Evolutionary conservation across 1,140 invertebrate species (phyloP), one percentile per base, ranked within the genome.

Genomic region (Aphidius ervi): DNA sequence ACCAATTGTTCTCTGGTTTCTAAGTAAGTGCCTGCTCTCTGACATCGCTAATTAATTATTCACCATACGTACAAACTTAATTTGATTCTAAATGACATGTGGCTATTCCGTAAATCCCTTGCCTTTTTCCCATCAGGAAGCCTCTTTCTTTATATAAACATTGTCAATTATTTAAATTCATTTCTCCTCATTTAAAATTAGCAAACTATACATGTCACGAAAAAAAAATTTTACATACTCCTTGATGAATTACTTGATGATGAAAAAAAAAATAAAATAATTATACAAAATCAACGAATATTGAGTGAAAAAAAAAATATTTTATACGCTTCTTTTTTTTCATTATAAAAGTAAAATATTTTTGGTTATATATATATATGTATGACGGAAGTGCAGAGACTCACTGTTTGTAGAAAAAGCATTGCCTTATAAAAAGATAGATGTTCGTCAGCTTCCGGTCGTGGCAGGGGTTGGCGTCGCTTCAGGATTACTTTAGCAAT

Each of bases 151-250:
- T 54, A 39, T 46, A 42, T 61, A 61, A 64, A 64, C 63, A 64
- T 64, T 60, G 63, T 64, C 63, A 64, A 64, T 64, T 64, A 64
- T 64, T 64, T 57, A 64, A 64, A 64, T 61, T 10, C 23, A 31
- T 31, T 31, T 31, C 23, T 31, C 23, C 23, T 31, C 23, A 31
- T 31, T 31, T 31, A 31, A 31, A 31, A 31, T 31, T 31, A 31
- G 23, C 23, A 31, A 31, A 31, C 1, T 31, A 31, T 31, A 31
- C 23, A 31, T 31, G 23, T 31, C 4, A 31, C 23, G 4, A 31
- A 31, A 31, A 31, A 31, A 31, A 31, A 31, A 31, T 31, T 31
- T 31, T 31, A 2, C 4, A 31, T 31, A 31, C 23, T 31, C 23
- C 23, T 31, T 31, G 23, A 31, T 31, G 23, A 31, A 31, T 31